Conservation (phyloP, 2,888 invertebrate species). For the Chrysina gloriosa region DNA sequence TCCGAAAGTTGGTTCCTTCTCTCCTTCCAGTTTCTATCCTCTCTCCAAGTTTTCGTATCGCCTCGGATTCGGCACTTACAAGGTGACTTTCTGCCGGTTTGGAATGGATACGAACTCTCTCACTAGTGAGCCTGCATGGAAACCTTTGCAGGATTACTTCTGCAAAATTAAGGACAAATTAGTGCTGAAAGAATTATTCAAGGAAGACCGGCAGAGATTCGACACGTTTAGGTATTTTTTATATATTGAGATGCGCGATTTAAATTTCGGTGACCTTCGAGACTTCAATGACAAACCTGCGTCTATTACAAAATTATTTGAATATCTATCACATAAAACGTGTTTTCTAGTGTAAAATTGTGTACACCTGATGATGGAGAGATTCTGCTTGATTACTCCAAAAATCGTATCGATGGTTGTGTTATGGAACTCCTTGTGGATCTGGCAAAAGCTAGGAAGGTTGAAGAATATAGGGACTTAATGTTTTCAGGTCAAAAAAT, state of each 20-base stretch:
- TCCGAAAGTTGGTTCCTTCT: not conserved
- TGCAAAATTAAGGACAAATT: constrained; percentile 78
- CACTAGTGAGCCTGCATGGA: constrained; percentile 64
- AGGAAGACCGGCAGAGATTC: constrained; percentile 84
- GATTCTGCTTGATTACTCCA: constrained; percentile 95
- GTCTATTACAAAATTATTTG: not conserved
- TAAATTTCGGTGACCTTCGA: constrained; percentile 50
- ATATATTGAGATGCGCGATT: constrained; percentile 38
- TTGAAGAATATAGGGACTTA: constrained; percentile 87
- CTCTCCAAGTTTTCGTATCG: not conserved
- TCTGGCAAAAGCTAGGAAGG: constrained; percentile 83
- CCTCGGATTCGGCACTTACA: not conserved
- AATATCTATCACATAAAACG: not conserved
- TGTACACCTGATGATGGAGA: constrained; percentile 88
- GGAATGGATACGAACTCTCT: constrained; percentile 8
- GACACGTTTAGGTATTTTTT: constrained; percentile 84
- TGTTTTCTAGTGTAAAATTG: constrained; percentile 74
- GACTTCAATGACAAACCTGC: constrained; percentile 26
- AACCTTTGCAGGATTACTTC: constrained; percentile 81
- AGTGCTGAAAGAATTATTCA: constrained; percentile 86
- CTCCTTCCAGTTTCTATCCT: not conserved
- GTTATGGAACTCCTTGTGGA: constrained; percentile 80
- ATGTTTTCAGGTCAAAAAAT: constrained; percentile 96
- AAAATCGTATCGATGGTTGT: constrained; percentile 89
- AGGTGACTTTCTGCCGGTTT: constrained; percentile 17